These are phyloP conservation scores for Drosophila teissieri DNA, from an alignment of 1,140 invertebrate species.

Conservation along the genomic window DNA sequence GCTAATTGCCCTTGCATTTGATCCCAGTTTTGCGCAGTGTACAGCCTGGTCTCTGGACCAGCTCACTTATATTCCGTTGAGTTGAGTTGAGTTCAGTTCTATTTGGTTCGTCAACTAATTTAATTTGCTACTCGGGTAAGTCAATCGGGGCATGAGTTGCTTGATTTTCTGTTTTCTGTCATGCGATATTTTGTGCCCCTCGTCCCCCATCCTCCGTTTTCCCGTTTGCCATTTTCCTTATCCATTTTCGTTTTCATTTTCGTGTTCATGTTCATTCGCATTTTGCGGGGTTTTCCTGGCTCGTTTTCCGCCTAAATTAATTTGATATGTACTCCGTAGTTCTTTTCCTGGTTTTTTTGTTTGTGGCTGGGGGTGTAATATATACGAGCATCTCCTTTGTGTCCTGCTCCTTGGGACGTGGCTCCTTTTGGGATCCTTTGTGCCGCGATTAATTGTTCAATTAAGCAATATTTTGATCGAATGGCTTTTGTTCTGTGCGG, in stretches of 20 bases:
- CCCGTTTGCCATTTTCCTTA: slow-evolving; percentile 35
- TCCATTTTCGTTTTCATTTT: slow-evolving; percentile 39
- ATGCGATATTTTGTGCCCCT: slow-evolving; percentile 69
- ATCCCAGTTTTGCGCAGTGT: neutral
- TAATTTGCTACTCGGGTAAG: slow-evolving; percentile 62
- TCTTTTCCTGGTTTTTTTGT: slow-evolving; percentile 2
- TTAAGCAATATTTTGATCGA: slow-evolving; percentile 71
- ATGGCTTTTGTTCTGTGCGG: slow-evolving; percentile 52
- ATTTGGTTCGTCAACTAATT: slow-evolving; percentile 65
- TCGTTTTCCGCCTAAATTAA: slow-evolving; percentile 67
- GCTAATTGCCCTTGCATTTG: too few relatives aligned
- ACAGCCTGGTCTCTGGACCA: slow-evolving; percentile 13
- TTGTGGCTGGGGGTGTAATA: slow-evolving; percentile 42
- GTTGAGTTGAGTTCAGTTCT: slow-evolving; percentile 6
- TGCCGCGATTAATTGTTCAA: slow-evolving; percentile 76
- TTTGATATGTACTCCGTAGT: slow-evolving; percentile 60
- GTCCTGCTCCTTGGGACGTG: neutral
- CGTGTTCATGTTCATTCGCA: slow-evolving; percentile 41
- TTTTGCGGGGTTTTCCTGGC: slow-evolving; percentile 33
- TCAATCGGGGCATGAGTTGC: slow-evolving; percentile 70
- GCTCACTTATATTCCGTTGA: slow-evolving; percentile 11
- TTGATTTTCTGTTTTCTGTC: slow-evolving; percentile 74
- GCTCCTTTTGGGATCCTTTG: slow-evolving; percentile 37
- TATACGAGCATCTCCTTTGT: slow-evolving; percentile 38
- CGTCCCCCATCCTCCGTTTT: neutral